Percentiles rank a stretch among this genome's conserved stretches.
Conservation (phyloP, 2,797 vertebrate species). For the Falco novaeseelandiae region DNA sequence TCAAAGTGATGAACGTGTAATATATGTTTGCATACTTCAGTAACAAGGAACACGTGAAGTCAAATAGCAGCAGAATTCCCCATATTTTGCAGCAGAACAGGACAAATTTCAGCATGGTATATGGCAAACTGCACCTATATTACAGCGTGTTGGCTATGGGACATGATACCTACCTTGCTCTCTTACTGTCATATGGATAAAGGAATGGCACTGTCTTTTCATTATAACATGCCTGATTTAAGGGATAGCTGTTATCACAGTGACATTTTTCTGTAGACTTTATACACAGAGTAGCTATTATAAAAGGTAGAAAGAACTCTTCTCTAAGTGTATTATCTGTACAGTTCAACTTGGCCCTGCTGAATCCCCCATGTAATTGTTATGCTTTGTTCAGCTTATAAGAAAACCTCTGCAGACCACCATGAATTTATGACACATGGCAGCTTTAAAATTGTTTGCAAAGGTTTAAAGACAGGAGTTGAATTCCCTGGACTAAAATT, state of each 20-base stretch:
- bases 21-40: not conserved
- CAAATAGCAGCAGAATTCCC: not conserved
- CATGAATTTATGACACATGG: not conserved
- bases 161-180: not conserved
- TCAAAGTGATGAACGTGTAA: not conserved
- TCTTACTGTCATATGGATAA: not conserved
- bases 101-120: not conserved
- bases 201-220: not conserved
- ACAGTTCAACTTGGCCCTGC: not conserved
- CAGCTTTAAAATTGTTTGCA: slow-evolving; percentile 36
- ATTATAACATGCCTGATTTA: not conserved
- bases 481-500: slow-evolving; percentile 49
- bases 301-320: not conserved
- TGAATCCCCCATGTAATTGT: not conserved
- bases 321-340: not conserved
- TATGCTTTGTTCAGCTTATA: slow-evolving; percentile 8
- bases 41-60: not conserved
- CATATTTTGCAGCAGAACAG: not conserved
- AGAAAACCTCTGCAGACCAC: not conserved
- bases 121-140: not conserved
- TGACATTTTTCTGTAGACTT: slow-evolving; percentile 1
- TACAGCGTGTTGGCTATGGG: not conserved
- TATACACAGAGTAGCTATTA: not conserved
- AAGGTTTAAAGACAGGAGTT: slow-evolving; percentile 29
- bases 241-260: not conserved